Base-by-base conservation (phyloP, 1,140 invertebrate genomes). In the Zaprionus kolodkinae region DNA sequence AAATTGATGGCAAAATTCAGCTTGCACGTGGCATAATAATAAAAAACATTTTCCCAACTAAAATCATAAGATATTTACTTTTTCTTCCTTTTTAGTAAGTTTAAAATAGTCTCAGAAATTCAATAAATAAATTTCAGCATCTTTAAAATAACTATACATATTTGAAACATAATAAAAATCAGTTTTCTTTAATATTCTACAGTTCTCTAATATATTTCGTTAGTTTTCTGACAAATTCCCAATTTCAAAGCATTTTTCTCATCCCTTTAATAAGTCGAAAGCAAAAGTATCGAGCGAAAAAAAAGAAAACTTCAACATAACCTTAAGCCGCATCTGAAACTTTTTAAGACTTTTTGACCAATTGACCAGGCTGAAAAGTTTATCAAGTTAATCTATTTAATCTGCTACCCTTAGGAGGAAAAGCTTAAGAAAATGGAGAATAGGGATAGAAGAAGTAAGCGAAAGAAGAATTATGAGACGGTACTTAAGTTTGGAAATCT, bases 331-430 rank as follows among this genome's bases (percentile, higher is more conserved):
- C 45, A 21, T 4, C 17, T 50, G 45, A 50, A 50, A 50, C 45
- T 50, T 50, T 50, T 50, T 50, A 25, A 50, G 45, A 25, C 45
- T 50, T 50, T 50, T 50, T 50, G 45, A 50, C 45, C 45, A 50
- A 50, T 25, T 50, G 45, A 50, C 45, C 17, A 50, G 45, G 1
- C 45, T 50, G 10, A 50, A 50, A 50, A 25, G 45, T 50, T 50
- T 50, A 50, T 5, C 45, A 50, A 50, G 45, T 50, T 50, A 12
- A 50, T 10, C 45, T 50, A 0, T 10, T 25, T 50, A 50, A 50
- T 12, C 45, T 50, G 11, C 17, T 1, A 21, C 15, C 45, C 45
- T 0, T 13, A 9, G 3, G 0, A 2, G 10, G 3, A 17, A 10
- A 11, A 48, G 43, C 9, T 15, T 17, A 48, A 15, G 15, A 48